Percentiles rank a stretch among this genome's conserved stretches.
These are phyloP conservation scores for Stegastes partitus DNA, from an alignment of 2,113 vertebrate species.

Conservation along the genomic window DNA sequence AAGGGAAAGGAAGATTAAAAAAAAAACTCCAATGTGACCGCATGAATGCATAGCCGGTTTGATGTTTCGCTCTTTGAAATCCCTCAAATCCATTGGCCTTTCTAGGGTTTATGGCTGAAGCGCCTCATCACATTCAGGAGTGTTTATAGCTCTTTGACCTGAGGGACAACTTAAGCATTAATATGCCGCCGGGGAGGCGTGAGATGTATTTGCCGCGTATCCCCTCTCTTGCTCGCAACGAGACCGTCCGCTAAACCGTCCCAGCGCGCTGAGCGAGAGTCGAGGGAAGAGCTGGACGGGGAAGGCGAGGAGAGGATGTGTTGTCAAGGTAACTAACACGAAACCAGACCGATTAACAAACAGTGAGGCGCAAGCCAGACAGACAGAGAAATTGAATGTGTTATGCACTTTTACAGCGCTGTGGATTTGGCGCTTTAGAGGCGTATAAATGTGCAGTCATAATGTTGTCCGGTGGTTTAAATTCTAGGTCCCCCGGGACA, in stretches of 20 bases:
- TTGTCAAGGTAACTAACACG: conserved; percentile 55
- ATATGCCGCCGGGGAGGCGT: conserved; percentile 51
- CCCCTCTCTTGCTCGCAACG: conserved; percentile 23
- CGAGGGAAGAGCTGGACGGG: conserved; percentile 13
- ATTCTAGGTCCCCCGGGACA: conserved; percentile 17
- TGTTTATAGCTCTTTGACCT: conserved; percentile 60
- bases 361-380: conserved; percentile 14
- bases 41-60: not conserved
- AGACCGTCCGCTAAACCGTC: conserved; percentile 33
- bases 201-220: conserved; percentile 41
- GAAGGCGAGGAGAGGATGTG: conserved; percentile 17
- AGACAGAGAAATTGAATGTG: conserved; percentile 1
- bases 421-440: conserved; percentile 4
- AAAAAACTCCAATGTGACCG: not conserved
- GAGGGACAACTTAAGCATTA: conserved; percentile 61
- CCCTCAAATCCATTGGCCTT: conserved; percentile 27
- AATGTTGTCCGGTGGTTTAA: conserved; percentile 23
- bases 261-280: not conserved
- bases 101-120: conserved; percentile 34
- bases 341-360: conserved; percentile 48
- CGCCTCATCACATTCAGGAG: conserved; percentile 44
- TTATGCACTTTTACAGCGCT: conserved; percentile 3
- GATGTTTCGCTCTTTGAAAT: conserved; percentile 25
- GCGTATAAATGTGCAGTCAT: conserved; percentile 1
- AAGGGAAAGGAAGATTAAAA: not conserved